A percentile compares a stretch with the other conserved stretches of the same genome.
Evolutionary conservation across 2,113 vertebrate species (phyloP).

Genomic region (Talpa occidentalis): DNA sequence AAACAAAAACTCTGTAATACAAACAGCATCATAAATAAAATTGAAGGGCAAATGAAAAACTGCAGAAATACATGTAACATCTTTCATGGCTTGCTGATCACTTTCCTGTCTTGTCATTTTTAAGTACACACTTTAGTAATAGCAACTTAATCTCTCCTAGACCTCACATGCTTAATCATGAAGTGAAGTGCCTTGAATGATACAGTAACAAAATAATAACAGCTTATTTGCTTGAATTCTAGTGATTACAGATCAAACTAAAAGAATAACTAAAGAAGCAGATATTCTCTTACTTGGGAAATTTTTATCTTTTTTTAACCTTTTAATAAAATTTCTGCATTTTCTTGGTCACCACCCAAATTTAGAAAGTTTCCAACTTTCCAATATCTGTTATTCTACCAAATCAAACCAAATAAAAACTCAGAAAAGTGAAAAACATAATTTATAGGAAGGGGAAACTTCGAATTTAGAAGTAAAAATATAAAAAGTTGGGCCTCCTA

Average conservation of each 20-base stretch:
- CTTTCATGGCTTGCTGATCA: background rate
- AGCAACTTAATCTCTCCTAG: background rate
- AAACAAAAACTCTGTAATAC: background rate
- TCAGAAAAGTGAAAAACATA: background rate
- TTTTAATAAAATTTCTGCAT: background rate
- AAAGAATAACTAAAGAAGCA: conserved; percentile 20
- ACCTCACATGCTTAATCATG: background rate
- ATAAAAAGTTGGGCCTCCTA: conserved; percentile 70
- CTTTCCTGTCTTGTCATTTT: background rate
- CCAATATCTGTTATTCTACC: too few relatives aligned
- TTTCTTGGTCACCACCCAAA: background rate
- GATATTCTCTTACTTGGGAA: background rate
- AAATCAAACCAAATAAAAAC: too few relatives aligned
- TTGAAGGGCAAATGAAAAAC: background rate
- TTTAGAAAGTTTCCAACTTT: background rate
- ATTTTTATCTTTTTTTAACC: background rate
- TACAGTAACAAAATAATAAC: background rate
- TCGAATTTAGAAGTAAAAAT: background rate
- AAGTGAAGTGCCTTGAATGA: background rate
- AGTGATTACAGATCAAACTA: background rate
- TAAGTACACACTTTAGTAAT: background rate
- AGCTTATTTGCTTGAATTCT: background rate
- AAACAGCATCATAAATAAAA: conserved; percentile 20
- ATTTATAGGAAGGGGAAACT: background rate
- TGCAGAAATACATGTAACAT: background rate